phyloP scores from a whole-genome alignment of 2,888 invertebrate genomes.

The Diarsia dahlii region DNA sequence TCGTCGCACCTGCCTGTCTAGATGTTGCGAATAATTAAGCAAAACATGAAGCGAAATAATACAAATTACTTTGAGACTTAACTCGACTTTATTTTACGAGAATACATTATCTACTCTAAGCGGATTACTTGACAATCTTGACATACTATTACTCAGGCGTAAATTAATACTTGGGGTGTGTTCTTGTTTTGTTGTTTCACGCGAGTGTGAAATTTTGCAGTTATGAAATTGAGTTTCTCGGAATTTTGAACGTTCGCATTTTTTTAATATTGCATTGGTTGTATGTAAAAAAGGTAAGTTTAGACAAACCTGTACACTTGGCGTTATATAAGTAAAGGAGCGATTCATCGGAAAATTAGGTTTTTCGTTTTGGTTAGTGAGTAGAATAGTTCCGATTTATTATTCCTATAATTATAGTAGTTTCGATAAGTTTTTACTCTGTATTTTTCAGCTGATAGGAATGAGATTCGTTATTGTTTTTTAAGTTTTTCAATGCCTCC shows the following conservation, averaged over 20 bases:
- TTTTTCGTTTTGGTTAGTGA: not conserved
- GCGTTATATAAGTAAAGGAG: not conserved
- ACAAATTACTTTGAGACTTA: constrained; percentile 87
- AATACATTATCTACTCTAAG: constrained; percentile 80
- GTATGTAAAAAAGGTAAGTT: not conserved
- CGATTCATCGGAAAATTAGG: not conserved
- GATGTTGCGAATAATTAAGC: constrained; percentile 87
- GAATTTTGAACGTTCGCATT: constrained; percentile 9
- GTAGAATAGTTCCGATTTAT: not conserved
- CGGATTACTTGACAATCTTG: constrained; percentile 78
- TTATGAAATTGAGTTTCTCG: constrained; percentile 31
- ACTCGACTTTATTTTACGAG: constrained; percentile 83
- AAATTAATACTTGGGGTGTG: constrained; percentile 69
- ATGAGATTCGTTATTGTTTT: not conserved
- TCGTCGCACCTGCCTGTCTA: constrained; percentile 88
- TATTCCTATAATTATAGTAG: not conserved
- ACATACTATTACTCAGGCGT: constrained; percentile 72
- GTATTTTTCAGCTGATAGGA: not conserved
- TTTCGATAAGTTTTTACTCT: not conserved
- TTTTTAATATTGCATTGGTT: constrained; percentile 11
- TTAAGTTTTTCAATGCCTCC: not conserved
- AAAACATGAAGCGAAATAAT: constrained; percentile 87
- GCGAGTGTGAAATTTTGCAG: constrained; percentile 51
- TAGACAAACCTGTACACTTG: too few relatives aligned
- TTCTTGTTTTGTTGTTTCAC: constrained; percentile 60